These are phyloP conservation scores for Aspidapion aeneum DNA, from an alignment of 2,888 invertebrate genomes.

Conservation along the genomic window DNA sequence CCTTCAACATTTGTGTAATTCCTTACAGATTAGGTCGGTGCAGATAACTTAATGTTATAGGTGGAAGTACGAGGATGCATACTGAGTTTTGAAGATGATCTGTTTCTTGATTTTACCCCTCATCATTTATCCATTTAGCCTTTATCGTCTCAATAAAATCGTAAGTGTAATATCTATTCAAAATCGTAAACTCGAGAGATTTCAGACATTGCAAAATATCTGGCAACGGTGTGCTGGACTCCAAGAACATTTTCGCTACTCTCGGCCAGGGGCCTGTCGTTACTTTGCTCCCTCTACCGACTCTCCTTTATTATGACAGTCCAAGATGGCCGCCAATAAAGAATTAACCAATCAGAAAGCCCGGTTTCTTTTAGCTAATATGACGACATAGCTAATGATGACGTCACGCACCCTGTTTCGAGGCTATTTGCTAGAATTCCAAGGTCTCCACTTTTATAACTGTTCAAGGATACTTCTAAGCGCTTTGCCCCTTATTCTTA, in stretches of 20 bases:
- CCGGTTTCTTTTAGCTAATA: slow-evolving; percentile 37
- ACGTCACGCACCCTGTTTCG: slow-evolving; percentile 44
- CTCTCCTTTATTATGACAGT: slow-evolving; percentile 55
- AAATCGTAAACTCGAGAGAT: no score
- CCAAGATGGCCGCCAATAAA: slow-evolving; percentile 61
- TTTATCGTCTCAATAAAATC: no score
- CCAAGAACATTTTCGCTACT: slow-evolving; percentile 50
- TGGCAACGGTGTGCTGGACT: no score
- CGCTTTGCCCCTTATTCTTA: slow-evolving; percentile 12
- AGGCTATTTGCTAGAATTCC: slow-evolving; percentile 47
- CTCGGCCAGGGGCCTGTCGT: slow-evolving; percentile 50
- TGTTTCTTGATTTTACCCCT: no score
- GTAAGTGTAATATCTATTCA: no score
- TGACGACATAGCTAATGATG: slow-evolving; percentile 47
- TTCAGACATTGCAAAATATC: no score
- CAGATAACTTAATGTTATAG: no score
- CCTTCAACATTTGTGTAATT: no score
- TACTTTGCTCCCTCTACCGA: slow-evolving; percentile 36
- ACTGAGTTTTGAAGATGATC: no score
- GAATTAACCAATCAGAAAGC: slow-evolving; percentile 45
- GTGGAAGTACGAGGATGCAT: no score
- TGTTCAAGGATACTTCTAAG: slow-evolving; percentile 34
- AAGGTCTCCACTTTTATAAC: slow-evolving; percentile 45
- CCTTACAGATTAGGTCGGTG: no score
- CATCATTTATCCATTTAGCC: no score